Evolutionary conservation across 1,140 invertebrate species (phyloP), one percentile per base, ranked within the genome.

Genomic region (Calliphora vicina): DNA sequence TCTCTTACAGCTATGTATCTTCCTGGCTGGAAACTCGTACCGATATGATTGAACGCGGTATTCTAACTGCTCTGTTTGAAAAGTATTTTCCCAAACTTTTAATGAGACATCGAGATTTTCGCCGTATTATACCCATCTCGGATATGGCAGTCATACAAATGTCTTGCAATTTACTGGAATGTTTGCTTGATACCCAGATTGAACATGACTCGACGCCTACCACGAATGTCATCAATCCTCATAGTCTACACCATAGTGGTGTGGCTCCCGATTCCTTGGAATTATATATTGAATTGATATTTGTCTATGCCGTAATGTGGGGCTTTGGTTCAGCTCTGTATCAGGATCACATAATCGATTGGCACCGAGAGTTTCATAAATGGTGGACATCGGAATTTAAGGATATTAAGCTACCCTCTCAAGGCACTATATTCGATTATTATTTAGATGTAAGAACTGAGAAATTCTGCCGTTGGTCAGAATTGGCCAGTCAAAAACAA

Each of bases 91-190:
- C 97, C 0, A 92, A 94, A 0, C 92, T 97, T 83, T 91, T 98
- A 61, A 97, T 99, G 84, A 93, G 93, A 0, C 92, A 95, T 42
- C 94, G 95, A 83, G 95, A 95, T 87, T 97, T 98, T 88, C 98
- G 98, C 87, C 97, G 96, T 86, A 97, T 98, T 29, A 97, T 97
- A 0, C 97, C 97, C 0, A 94, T 99, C 15, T 95, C 96, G 1
- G 97, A 99, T 87, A 95, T 98, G 85, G 95, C 96, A 82, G 97
- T 98, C 87, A 93, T 99, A 73, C 94, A 98, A 91, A 97, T 97
- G 93, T 93, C 98, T 12, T 99, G 97, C 87, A 94, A 95, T 87
- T 91, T 99, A 73, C 92, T 99, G 2, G 97, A 99, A 87, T 96
- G 95, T 86, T 93, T 99, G 43, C 90, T 99, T 5, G 96, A 94